Percentiles rank a stretch among this genome's conserved stretches.
These are phyloP conservation scores for Zeuzera pyrina DNA, from an alignment of 2,888 invertebrate species.

Conservation along the genomic window DNA sequence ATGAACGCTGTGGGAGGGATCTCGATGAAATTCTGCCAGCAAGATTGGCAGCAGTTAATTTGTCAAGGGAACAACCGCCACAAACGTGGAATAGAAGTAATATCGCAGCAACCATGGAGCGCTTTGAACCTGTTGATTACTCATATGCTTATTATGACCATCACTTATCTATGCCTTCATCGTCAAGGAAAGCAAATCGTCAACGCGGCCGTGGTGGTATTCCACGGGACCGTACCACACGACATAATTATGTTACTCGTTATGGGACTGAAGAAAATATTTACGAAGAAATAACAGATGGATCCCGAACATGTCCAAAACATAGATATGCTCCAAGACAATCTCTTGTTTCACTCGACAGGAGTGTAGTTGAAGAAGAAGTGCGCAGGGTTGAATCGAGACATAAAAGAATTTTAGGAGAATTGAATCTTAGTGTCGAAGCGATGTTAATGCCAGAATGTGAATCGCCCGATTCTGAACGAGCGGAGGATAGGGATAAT, in stretches of 20 bases:
- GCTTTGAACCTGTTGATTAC: slow-evolving; percentile 81
- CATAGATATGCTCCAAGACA: slow-evolving; percentile 66
- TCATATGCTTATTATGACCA: slow-evolving; percentile 89
- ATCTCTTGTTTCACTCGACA: slow-evolving; percentile 78
- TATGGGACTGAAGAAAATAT: slow-evolving; percentile 90
- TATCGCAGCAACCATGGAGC: slow-evolving; percentile 77
- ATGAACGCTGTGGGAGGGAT: slow-evolving; percentile 62
- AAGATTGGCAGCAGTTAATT: slow-evolving; percentile 60
- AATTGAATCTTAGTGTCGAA: slow-evolving; percentile 89
- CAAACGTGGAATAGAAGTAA: slow-evolving; percentile 77
- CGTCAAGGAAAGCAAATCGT: slow-evolving; percentile 57
- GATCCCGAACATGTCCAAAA: slow-evolving; percentile 66
- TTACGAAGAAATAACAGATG: slow-evolving; percentile 85
- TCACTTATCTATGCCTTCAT: slow-evolving; percentile 77
- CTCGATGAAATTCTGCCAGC: slow-evolving; percentile 67
- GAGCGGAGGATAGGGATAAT: slow-evolving; percentile 75
- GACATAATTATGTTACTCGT: slow-evolving; percentile 82
- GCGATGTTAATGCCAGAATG: slow-evolving; percentile 92
- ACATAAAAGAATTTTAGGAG: slow-evolving; percentile 87
- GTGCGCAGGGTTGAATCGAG: slow-evolving; percentile 86
- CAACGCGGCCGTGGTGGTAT: slow-evolving; percentile 58
- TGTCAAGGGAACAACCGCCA: slow-evolving; percentile 53
- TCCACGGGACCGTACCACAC: slow-evolving; percentile 55
- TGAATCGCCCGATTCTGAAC: slow-evolving; percentile 76
- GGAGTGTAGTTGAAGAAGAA: slow-evolving; percentile 86